Base-by-base conservation (phyloP, 2,113 vertebrate genomes). In the Eulacestoma nigropectus region DNA sequence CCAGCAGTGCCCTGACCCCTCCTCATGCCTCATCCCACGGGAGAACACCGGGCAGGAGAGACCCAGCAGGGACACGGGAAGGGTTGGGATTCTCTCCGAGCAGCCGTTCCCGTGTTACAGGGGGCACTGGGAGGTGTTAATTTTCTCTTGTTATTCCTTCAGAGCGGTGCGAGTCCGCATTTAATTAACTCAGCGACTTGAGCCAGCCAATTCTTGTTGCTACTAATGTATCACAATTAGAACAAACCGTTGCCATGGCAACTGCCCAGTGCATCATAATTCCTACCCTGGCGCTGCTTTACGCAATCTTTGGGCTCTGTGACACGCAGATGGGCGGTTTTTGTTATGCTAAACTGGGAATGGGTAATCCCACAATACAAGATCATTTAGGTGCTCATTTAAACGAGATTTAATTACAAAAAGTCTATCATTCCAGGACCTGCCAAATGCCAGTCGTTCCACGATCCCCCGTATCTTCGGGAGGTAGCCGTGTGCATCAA, bases 191-290 rank as follows among this genome's bases (percentile, higher is more conserved):
- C 96, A 73, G 97, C 53, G 79, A 89, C 96, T 95, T 55, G 63
- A 97, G 89, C 90, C 86, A 95, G 94, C 90, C 93, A 79, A 84
- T 95, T 90, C 96, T 57, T 72, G 90, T 74, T 93, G 87, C 84
- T 92, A 60, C 96, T 89, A 79, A 97, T 97, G 97, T 82, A 92
- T 94, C 96, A 83, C 97, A 98, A 98, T 98, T 97, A 97, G 94
- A 96, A 93, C 84, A 87, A 85, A 86, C 4, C 37, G 97, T 97
- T 91, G 82, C 94, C 95, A 95, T 11, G 87, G 97, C 96, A 97
- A 98, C 97, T 35, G 80, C 32, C 79, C 91, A 46, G 75, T 39
- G 84, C 30, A 42, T 92, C 95, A 27, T 55, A n/a, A 75, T 74
- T 93, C 25, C 30, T 10, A 0, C 30, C 47, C 39, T 16, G 9